Evolutionary conservation across 1,140 invertebrate species (phyloP), one percentile per base, ranked within the genome.

Genomic region (Gryon sp.): DNA sequence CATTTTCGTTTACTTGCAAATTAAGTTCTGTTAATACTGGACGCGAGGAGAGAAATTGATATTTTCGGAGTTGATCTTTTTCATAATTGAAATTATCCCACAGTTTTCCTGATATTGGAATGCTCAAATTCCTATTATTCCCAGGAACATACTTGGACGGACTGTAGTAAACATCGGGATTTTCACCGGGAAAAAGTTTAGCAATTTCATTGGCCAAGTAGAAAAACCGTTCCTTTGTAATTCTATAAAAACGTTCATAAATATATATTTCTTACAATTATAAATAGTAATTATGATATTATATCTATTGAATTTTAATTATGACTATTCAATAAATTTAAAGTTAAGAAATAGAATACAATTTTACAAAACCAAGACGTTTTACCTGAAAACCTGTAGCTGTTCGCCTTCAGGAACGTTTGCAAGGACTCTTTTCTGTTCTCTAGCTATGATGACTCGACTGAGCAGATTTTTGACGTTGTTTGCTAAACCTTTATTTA

Each of bases 171-270:
- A 12, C 12, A 19, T 9, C n/a, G 7, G 18, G 1, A 9, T 34
- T 20, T 41, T 55, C 52, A 4, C 8, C 30, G n/a, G 52, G 52
- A 30, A 55, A 55, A 11, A 55, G n/a, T 4, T 4, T 9, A 18
- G 2, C 4, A 8, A 55, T 41, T 41, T 55, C 12, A 12, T 38
- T 38, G 26, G 52, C 36, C 34, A 59, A 41, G 26, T 43, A 59
- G 4, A 20, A 2, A 14, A 59, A 45, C 18, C 26, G 38, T 9
- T 59, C 24, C 12, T 18, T 26, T n/a, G 20, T 5, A 12, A 57
- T 57, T 26, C 52, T 57, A n/a, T 18, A 30, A 6, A 15, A 28
- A 48, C n/a, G n/a, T n/a, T n/a, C n/a, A n/a, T n/a, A n/a, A n/a
- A n/a, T n/a, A n/a, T n/a, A 48, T 24, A 24, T 4, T 24, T 7